These are phyloP conservation scores for Brachionus sp. DNA, from an alignment of 1,140 invertebrate species.

Conservation along the genomic window DNA sequence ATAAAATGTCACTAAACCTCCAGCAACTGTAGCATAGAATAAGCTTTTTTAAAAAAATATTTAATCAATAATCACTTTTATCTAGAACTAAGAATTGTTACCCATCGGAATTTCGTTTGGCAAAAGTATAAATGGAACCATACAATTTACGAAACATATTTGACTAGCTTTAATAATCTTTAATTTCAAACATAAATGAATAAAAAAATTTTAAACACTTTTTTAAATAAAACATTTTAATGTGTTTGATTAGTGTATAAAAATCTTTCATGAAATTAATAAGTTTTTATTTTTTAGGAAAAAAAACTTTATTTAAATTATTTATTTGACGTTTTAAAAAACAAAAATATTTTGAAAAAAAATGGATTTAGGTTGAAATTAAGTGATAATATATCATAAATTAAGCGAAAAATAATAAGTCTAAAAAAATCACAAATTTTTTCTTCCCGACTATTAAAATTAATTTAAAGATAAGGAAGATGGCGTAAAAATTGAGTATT, in stretches of 20 bases:
- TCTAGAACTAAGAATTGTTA: background rate
- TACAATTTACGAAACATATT: conserved; percentile 14
- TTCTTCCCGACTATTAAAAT: background rate
- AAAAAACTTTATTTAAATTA: conserved; percentile 28
- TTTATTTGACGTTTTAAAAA: background rate
- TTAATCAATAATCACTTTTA: background rate
- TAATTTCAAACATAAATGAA: background rate
- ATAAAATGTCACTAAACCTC: background rate
- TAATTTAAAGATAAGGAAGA: background rate
- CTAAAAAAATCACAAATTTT: background rate
- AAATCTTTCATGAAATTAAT: background rate
- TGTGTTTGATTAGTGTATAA: background rate
- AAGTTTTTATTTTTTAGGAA: background rate
- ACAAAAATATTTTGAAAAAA: background rate
- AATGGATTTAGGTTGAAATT: background rate
- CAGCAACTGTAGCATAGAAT: background rate
- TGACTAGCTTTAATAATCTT: background rate
- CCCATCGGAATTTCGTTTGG: conserved; percentile 29
- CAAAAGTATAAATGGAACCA: conserved; percentile 14
- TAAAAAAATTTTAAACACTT: background rate
- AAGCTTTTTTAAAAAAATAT: background rate
- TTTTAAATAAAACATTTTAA: background rate
- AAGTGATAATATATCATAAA: background rate
- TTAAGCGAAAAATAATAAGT: background rate
- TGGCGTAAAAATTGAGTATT: background rate